phyloP scores from a whole-genome alignment of 23 tunicate genomes.

The Corella eumyota region DNA sequence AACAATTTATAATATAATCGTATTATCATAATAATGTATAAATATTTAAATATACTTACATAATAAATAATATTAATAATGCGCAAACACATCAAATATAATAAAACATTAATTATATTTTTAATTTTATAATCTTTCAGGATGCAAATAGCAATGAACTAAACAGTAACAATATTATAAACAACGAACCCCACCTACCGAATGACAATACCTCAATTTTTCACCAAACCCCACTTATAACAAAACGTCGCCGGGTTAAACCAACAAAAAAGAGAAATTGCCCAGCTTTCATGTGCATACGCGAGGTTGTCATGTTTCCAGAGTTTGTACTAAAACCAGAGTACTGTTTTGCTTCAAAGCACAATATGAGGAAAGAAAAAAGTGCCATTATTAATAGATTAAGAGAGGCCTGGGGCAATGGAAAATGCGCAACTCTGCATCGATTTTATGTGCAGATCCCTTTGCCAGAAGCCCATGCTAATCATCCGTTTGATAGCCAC shows the following conservation, averaged over 20 bases:
- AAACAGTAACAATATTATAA: no score
- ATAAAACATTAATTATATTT: no score
- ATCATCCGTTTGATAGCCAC: constrained; percentile 23
- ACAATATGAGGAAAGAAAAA: constrained; percentile 29
- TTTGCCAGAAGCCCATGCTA: constrained; percentile 46
- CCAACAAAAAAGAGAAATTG: constrained; percentile 53
- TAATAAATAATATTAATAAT: no score
- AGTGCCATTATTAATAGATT: constrained; percentile 4
- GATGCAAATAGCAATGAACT: no score
- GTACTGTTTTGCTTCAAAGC: constrained; percentile 10
- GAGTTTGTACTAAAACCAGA: constrained; percentile 14
- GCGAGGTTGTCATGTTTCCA: constrained; percentile 44
- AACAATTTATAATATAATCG: no score
- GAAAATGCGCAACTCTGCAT: constrained; percentile 11
- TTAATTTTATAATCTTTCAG: no score
- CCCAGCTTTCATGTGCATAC: constrained; percentile 38
- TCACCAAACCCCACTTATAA: neutral
- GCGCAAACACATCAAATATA: no score
- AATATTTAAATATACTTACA: no score
- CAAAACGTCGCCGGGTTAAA: constrained; percentile 8
- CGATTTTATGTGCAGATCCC: constrained; percentile 34
- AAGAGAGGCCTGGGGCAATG: constrained; percentile 11
- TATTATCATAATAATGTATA: no score
- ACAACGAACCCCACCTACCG: neutral
- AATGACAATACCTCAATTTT: no score